These are phyloP conservation scores for Menidia menidia DNA, from an alignment of 2,797 vertebrate species.

Conservation along the genomic window DNA sequence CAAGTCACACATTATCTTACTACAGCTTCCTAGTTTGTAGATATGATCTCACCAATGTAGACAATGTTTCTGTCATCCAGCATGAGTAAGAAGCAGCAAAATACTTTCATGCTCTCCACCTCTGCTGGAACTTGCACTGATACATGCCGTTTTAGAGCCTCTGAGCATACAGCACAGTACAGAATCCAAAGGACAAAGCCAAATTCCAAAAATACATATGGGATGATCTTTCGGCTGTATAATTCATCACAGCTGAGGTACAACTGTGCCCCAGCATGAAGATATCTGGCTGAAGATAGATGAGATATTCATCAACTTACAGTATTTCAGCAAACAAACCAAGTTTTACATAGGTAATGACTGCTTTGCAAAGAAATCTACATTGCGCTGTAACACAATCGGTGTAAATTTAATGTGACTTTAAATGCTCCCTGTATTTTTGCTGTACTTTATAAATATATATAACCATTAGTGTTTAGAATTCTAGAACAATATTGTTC, in stretches of 20 bases:
- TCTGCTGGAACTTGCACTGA: slow-evolving; percentile 48
- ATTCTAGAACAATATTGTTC: neutral
- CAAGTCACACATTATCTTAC: slow-evolving; percentile 71
- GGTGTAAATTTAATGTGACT: neutral
- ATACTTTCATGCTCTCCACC: slow-evolving; percentile 36
- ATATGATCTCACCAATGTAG: slow-evolving; percentile 69
- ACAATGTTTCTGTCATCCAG: slow-evolving; percentile 46
- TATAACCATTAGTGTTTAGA: neutral
- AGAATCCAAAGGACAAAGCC: slow-evolving; percentile 29
- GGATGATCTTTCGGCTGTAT: slow-evolving; percentile 62
- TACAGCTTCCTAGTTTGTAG: slow-evolving; percentile 43
- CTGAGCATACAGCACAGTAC: slow-evolving; percentile 75
- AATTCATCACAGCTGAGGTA: slow-evolving; percentile 64
- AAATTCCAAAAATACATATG: slow-evolving; percentile 52
- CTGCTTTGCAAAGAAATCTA: neutral
- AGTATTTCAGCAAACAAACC: neutral
- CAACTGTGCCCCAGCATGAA: slow-evolving; percentile 27
- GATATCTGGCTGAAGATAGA: slow-evolving; percentile 27
- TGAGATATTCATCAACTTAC: neutral
- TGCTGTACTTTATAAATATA: neutral
- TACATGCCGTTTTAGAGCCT: slow-evolving; percentile 62
- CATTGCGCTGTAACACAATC: neutral
- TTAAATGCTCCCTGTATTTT: neutral
- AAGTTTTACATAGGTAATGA: slow-evolving; percentile 11
- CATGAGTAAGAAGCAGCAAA: slow-evolving; percentile 31